These are phyloP conservation scores for Oopsacas minuta DNA, from an alignment of 37 sponge, comb jelly and placozoan genomes.

Conservation along the genomic window DNA sequence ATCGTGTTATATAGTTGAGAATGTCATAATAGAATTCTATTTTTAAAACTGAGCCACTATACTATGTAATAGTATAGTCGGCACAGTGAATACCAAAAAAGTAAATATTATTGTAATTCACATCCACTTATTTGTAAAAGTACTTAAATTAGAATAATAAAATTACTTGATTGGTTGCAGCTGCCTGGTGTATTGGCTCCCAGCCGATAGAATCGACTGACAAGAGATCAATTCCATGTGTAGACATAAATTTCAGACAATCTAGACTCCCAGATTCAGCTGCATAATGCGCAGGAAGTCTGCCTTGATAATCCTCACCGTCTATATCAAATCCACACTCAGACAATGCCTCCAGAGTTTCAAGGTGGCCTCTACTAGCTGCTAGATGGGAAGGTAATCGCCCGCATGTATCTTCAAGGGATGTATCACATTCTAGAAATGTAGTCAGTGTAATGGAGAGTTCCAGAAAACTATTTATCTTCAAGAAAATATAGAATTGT, in stretches of 20 bases:
- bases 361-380: slow-evolving; percentile 35
- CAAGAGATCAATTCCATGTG: slow-evolving; percentile 31
- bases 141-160: not conserved
- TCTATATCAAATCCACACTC: slow-evolving; percentile 52
- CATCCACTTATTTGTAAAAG: not conserved
- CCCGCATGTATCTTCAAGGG: slow-evolving; percentile 37
- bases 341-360: slow-evolving; percentile 35
- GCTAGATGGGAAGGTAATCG: slow-evolving; percentile 52
- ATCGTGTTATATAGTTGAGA: too few species aligned
- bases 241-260: slow-evolving; percentile 26
- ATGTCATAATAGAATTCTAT: too few species aligned
- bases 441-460: too few species aligned
- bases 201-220: slow-evolving; percentile 36
- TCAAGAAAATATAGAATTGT: too few species aligned
- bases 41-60: too few species aligned
- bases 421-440: slow-evolving; percentile 41
- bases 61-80: too few species aligned
- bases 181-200: slow-evolving; percentile 48
- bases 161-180: slow-evolving; percentile 17
- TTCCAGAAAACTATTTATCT: too few species aligned
- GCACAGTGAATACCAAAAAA: too few species aligned
- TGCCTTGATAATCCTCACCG: slow-evolving; percentile 37
- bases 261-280: slow-evolving; percentile 32
- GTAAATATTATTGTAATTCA: too few species aligned
- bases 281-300: slow-evolving; percentile 57